Evolutionary conservation across 2,888 invertebrate species (phyloP).

Genomic region (Lomographa bimaculata): DNA sequence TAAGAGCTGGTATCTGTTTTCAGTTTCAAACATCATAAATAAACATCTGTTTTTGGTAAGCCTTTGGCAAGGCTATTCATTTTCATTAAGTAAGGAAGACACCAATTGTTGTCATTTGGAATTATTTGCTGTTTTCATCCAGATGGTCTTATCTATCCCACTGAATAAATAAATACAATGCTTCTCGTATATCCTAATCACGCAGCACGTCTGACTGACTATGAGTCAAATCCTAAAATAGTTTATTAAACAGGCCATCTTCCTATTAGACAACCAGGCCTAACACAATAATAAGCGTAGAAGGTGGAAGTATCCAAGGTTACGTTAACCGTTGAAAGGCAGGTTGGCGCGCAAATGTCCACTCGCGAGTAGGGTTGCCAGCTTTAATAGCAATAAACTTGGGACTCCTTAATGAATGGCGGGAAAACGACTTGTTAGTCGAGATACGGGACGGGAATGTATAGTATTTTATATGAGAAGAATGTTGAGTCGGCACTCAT

Average conservation of each 20-base stretch:
- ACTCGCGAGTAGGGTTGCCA: conserved; percentile 34
- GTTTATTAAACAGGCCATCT: conserved; percentile 14
- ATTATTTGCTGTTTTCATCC: neutral
- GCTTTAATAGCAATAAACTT: conserved; percentile 3
- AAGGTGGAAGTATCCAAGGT: conserved; percentile 34
- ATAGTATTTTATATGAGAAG: too few species aligned
- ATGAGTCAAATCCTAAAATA: conserved; percentile 12
- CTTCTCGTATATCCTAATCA: conserved; percentile 1
- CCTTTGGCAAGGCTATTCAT: neutral
- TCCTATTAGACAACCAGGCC: conserved; percentile 14
- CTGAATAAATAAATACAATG: conserved; percentile 2
- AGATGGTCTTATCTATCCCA: conserved; percentile 3
- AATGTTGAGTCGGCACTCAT: too few species aligned
- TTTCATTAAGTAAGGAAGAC: neutral
- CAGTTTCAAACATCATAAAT: too few species aligned
- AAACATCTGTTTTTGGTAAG: too few species aligned
- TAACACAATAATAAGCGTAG: conserved; percentile 21
- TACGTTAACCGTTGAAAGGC: conserved; percentile 41
- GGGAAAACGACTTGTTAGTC: neutral
- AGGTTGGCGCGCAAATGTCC: conserved; percentile 47
- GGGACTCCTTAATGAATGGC: neutral
- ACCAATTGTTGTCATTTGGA: neutral
- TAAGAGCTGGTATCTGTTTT: too few species aligned
- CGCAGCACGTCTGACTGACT: neutral
- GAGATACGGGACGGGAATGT: too few species aligned